phyloP scores from a whole-genome alignment of 92 coral and sea anemone genomes.

The Epizoanthus rinbou region DNA sequence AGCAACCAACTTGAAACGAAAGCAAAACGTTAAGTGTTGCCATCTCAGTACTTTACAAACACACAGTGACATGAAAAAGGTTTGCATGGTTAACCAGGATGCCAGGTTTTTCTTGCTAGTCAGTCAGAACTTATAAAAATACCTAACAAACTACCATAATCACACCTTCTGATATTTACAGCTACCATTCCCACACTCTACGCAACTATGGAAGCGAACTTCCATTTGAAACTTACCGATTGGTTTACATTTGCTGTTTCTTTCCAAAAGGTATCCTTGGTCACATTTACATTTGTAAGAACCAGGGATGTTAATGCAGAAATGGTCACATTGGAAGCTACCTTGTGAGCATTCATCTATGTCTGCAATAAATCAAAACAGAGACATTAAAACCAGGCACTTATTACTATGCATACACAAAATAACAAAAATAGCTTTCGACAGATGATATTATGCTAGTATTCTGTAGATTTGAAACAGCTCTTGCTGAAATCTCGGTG shows the following conservation, averaged over 20 bases:
- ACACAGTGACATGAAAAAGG: neutral
- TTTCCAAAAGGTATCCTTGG: conserved; percentile 67
- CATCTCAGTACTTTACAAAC: neutral
- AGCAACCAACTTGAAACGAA: neutral
- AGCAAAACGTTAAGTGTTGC: neutral
- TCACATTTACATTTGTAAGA: conserved; percentile 82
- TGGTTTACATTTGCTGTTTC: conserved; percentile 74
- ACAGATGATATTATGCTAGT: too few species aligned
- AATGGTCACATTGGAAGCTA: conserved; percentile 74
- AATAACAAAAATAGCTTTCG: neutral
- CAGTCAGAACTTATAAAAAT: too few species aligned
- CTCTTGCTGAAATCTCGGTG: too few species aligned
- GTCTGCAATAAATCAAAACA: conserved; percentile 46
- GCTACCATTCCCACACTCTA: neutral
- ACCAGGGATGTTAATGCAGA: conserved; percentile 73
- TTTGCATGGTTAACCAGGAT: neutral
- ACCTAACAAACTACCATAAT: too few species aligned
- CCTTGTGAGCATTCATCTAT: conserved; percentile 69
- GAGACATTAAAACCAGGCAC: too few species aligned
- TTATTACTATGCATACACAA: neutral
- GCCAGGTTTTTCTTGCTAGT: too few species aligned
- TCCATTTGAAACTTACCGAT: conserved; percentile 50
- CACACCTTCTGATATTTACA: neutral
- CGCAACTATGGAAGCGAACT: neutral
- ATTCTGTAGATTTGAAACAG: too few species aligned